phyloP scores from a whole-genome alignment of 2,797 vertebrate genomes.

The Myotis myotis region DNA sequence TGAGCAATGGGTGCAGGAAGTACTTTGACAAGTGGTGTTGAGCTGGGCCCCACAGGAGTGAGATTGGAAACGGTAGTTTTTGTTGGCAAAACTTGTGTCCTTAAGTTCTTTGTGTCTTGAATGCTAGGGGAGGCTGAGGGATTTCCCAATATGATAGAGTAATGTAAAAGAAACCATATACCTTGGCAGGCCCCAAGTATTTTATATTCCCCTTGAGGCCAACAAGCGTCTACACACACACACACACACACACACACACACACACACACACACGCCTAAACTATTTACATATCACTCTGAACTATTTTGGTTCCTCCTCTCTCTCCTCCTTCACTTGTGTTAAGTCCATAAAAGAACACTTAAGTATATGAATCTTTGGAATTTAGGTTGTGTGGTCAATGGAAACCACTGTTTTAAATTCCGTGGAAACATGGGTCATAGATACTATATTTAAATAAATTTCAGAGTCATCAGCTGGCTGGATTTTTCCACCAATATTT shows the following conservation, averaged over 20 bases:
- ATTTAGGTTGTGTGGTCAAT: conserved; percentile 56
- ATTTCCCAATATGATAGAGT: conserved; percentile 10
- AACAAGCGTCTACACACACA: not conserved
- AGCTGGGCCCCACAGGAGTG: rapidly evolving
- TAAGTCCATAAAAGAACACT: conserved; percentile 71
- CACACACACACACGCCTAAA: not conserved
- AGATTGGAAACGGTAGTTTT: not conserved
- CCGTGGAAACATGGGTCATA: conserved; percentile 80
- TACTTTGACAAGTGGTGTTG: not conserved
- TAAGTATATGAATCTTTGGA: conserved; percentile 77
- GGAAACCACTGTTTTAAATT: conserved; percentile 76
- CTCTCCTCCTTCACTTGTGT: conserved; percentile 5
- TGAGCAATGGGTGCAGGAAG: not conserved
- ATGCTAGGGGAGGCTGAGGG: not conserved
- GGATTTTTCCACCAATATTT: conserved; percentile 83
- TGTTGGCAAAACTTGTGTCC: conserved; percentile 45
- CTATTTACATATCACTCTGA: conserved; percentile 49
- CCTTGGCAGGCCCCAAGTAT: conserved; percentile 9
- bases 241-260: not conserved
- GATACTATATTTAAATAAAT: conserved; percentile 82
- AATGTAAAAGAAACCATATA: conserved; percentile 51
- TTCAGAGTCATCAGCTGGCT: conserved; percentile 82
- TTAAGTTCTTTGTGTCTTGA: not conserved
- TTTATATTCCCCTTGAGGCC: not conserved
- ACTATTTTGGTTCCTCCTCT: not conserved